Evolutionary conservation across 2,888 invertebrate species (phyloP), one percentile per base, ranked within the genome.

Genomic region (Incurvaria masculella): DNA sequence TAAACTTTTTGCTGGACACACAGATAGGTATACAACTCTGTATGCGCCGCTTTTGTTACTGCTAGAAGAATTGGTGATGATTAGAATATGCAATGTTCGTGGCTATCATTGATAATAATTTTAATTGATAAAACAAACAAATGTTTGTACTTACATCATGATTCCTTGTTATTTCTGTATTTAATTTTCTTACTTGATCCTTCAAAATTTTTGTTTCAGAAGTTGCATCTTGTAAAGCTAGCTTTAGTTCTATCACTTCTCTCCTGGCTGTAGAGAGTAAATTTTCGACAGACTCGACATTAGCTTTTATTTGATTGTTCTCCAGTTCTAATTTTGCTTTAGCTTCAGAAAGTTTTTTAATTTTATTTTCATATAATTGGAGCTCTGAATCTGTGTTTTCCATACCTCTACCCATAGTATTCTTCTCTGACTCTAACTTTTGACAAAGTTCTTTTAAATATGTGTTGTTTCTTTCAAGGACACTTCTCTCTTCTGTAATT

Each of bases 261-360:
- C 62, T 87, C 84, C 71, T 89, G 81, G 64, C 81, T 80, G 68
- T 90, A 82, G 61, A 89, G 60, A 70, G 81, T 79, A 60, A 80
- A n/a, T 79, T 80, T 56, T 87, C 86, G 10, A 83, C 70, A 46
- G 81, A 74, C 41, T 76, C 72, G 45, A 82, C 72, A 52, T 81
- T 82, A 40, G 82, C 81, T 49, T 71, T 74, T 47, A 83, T 67
- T 55, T 83, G 82, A 17, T 81, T 80, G 49, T 86, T 68, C 58
- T 90, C 86, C 2, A 79, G 70, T 68, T 90, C 86, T 55, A 89
- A 66, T 56, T 80, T 81, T 1, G 83, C 80, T 46, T 87, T 81
- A 58, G 79, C 73, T 53, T 70, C 71, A 10, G 81, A 68, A 44
- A 85, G 65, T 51, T 60, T 65, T 56, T 72, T 71, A 38, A 79